Conservation (phyloP, 2,113 vertebrate genomes). For the Okapia johnstoni region DNA sequence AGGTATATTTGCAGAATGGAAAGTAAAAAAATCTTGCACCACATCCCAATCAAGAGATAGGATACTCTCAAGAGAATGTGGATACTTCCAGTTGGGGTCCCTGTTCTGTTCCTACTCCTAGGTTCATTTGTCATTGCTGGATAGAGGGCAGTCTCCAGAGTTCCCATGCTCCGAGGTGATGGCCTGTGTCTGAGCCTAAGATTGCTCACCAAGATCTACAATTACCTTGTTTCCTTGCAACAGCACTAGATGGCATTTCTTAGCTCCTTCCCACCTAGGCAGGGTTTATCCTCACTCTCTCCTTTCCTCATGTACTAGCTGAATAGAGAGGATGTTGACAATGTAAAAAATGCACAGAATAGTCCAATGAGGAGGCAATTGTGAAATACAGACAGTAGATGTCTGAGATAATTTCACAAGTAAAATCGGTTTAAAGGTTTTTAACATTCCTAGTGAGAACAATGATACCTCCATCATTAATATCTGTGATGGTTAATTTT, state of each 20-base stretch:
- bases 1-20: constrained; percentile 12
- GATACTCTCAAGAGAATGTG: background rate
- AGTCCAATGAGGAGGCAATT: background rate
- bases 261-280: background rate
- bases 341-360: background rate
- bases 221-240: background rate
- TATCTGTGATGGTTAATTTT: background rate
- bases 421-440: background rate
- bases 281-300: background rate
- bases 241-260: background rate
- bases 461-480: background rate
- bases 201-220: background rate
- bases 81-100: background rate
- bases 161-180: background rate
- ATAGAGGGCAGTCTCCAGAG: background rate
- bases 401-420: background rate
- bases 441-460: background rate
- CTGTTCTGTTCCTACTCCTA: background rate
- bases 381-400: background rate
- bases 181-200: background rate
- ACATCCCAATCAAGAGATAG: background rate
- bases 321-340: background rate
- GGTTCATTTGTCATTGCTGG: background rate
- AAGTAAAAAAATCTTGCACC: background rate
- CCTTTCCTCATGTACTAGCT: background rate